Evolutionary conservation across 2,888 invertebrate genomes (phyloP).

Genomic region (Zygaena filipendulae): DNA sequence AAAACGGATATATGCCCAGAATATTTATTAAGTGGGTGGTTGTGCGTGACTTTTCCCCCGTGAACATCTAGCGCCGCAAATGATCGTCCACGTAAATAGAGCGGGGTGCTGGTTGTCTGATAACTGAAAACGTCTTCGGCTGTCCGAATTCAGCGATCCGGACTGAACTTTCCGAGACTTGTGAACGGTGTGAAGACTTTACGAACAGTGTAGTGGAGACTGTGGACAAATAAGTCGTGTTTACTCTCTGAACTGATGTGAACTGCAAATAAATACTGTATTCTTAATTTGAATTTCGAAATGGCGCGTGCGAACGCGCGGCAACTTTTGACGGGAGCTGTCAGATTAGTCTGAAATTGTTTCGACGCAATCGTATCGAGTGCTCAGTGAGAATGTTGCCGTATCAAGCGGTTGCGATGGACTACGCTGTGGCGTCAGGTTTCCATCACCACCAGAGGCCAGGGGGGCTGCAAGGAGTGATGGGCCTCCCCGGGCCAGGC

Average conservation of each 20-base stretch:
- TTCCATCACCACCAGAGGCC: conserved; percentile 64
- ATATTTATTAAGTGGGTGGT: conserved; percentile 71
- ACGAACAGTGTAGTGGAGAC: conserved; percentile 15
- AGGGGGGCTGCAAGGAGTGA: conserved; percentile 61
- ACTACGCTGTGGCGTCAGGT: conserved; percentile 74
- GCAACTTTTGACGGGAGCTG: conserved; percentile 27
- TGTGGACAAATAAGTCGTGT: too few species aligned
- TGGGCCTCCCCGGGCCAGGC: conserved; percentile 68
- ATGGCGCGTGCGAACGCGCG: conserved; percentile 31
- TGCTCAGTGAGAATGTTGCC: conserved; percentile 75
- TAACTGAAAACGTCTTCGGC: conserved; percentile 41
- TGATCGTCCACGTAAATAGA: conserved; percentile 54
- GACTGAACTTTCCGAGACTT: conserved; percentile 19
- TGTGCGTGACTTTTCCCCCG: conserved; percentile 67
- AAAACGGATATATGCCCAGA: conserved; percentile 71
- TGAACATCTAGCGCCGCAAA: conserved; percentile 57
- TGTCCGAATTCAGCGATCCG: conserved; percentile 18
- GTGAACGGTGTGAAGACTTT: conserved; percentile 8
- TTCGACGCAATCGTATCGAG: conserved; percentile 12
- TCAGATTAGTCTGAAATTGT: conserved; percentile 16
- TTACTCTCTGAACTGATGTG: too few species aligned
- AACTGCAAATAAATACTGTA: too few species aligned
- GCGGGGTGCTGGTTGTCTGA: conserved; percentile 41
- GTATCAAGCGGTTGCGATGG: conserved; percentile 90
- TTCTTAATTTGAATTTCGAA: too few species aligned